phyloP scores from a whole-genome alignment of 1,140 invertebrate genomes.

The Aleiodes sp. region DNA sequence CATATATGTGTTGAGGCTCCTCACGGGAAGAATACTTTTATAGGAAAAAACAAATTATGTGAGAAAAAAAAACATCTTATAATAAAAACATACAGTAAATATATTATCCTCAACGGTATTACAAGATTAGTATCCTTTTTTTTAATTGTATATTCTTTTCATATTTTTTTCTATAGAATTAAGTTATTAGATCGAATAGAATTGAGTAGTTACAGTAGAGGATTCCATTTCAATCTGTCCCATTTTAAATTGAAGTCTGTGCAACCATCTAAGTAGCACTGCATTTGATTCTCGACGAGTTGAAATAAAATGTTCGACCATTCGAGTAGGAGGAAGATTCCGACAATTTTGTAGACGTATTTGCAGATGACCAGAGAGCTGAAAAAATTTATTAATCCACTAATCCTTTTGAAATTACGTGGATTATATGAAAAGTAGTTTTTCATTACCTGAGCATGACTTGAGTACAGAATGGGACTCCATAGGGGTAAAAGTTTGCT shows the following conservation, averaged over 20 bases:
- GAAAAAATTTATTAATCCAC: too few species aligned
- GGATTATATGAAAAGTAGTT: conserved; percentile 26
- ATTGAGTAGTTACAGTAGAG: conserved; percentile 87
- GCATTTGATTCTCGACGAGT: conserved; percentile 62
- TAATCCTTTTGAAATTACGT: too few species aligned
- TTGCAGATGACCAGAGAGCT: conserved; percentile 91
- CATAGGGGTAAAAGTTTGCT: conserved; percentile 86
- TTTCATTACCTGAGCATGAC: conserved; percentile 82
- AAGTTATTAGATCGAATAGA: conserved; percentile 79
- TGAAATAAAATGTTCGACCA: conserved; percentile 50
- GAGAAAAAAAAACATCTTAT: too few species aligned
- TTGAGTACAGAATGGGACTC: conserved; percentile 91
- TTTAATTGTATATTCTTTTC: too few species aligned
- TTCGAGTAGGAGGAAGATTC: conserved; percentile 74
- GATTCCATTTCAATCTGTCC: conserved; percentile 97
- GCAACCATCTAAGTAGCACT: conserved; percentile 84
- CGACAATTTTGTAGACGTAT: conserved; percentile 89
- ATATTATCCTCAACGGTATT: neutral
- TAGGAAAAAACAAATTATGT: too few species aligned
- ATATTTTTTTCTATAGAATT: too few species aligned
- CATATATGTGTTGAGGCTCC: too few species aligned
- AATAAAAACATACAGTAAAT: conserved; percentile 1
- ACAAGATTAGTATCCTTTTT: neutral
- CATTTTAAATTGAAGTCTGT: conserved; percentile 96
- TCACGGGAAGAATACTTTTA: too few species aligned